Conservation (phyloP, 2,888 invertebrate genomes). For the Leptinotarsa tumamoca region DNA sequence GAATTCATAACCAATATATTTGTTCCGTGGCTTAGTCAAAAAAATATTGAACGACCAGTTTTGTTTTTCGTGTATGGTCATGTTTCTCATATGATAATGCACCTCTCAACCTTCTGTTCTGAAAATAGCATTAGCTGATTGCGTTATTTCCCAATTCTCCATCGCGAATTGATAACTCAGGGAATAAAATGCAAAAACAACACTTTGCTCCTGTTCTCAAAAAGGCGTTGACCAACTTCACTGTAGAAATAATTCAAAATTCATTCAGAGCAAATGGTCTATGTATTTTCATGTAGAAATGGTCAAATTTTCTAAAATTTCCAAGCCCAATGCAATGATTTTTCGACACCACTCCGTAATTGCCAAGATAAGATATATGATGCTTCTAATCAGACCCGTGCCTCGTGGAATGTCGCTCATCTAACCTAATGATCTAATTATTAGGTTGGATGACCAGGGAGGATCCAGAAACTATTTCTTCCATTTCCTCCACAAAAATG, state of each 20-base stretch:
- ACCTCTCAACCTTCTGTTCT: background rate
- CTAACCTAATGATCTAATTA: too few relatives aligned
- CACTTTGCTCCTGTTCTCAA: background rate
- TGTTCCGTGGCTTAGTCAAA: background rate
- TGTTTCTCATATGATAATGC: background rate
- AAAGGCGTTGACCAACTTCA: background rate
- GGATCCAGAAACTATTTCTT: too few relatives aligned
- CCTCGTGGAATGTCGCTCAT: too few relatives aligned
- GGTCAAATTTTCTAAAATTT: background rate
- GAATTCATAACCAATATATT: background rate
- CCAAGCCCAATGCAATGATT: background rate
- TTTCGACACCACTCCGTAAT: background rate
- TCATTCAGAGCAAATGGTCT: background rate
- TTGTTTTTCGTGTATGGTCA: background rate
- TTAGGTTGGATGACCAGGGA: too few relatives aligned
- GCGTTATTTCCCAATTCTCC: background rate
- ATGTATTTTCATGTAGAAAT: background rate
- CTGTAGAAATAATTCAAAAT: background rate
- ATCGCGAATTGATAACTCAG: background rate
- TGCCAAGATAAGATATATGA: too few relatives aligned
- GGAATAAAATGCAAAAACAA: background rate
- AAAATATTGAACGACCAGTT: background rate
- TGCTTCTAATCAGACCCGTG: too few relatives aligned
- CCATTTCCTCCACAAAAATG: too few relatives aligned
- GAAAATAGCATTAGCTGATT: background rate